phyloP scores from a whole-genome alignment of 2,113 vertebrate species.

The Tetraodon nigroviridis region DNA sequence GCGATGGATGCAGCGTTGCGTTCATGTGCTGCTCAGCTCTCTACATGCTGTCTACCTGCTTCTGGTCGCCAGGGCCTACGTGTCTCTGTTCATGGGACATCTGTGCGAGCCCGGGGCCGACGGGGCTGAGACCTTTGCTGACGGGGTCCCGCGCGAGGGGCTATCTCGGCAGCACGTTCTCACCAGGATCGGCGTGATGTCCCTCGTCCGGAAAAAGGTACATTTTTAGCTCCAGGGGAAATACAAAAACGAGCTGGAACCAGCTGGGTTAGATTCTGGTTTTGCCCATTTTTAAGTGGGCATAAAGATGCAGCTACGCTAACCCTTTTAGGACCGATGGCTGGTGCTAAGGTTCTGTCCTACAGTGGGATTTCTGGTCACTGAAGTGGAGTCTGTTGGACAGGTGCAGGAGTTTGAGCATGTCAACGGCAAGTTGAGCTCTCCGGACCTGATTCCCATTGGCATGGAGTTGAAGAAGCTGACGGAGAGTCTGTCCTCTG shows the following conservation, averaged over 20 bases:
- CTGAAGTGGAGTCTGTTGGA: neutral
- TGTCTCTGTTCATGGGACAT: constrained; percentile 97
- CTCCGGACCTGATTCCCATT: constrained; percentile 86
- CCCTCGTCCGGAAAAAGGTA: constrained; percentile 98
- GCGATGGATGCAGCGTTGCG: too few relatives aligned
- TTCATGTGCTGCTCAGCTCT: neutral
- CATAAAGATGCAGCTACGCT: too few relatives aligned
- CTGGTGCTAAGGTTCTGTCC: too few relatives aligned
- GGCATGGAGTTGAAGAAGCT: constrained; percentile 84
- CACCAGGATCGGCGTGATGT: constrained; percentile 97
- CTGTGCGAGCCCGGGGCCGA: constrained; percentile 94
- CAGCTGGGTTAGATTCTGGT: too few relatives aligned
- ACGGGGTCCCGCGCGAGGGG: constrained; percentile 92
- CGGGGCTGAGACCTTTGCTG: constrained; percentile 92
- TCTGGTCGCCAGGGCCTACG: constrained; percentile 81
- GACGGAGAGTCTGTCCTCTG: constrained; percentile 82
- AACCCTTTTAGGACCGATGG: too few relatives aligned
- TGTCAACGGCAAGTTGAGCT: constrained; percentile 95
- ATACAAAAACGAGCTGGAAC: too few relatives aligned
- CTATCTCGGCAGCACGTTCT: constrained; percentile 95
- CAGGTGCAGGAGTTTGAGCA: constrained; percentile 98
- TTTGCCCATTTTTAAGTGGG: too few relatives aligned
- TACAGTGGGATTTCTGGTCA: too few relatives aligned
- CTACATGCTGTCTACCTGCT: neutral
- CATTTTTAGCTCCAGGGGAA: neutral